Evolutionary conservation across 2,888 invertebrate species (phyloP).

Genomic region (Leucoptera coffeella): DNA sequence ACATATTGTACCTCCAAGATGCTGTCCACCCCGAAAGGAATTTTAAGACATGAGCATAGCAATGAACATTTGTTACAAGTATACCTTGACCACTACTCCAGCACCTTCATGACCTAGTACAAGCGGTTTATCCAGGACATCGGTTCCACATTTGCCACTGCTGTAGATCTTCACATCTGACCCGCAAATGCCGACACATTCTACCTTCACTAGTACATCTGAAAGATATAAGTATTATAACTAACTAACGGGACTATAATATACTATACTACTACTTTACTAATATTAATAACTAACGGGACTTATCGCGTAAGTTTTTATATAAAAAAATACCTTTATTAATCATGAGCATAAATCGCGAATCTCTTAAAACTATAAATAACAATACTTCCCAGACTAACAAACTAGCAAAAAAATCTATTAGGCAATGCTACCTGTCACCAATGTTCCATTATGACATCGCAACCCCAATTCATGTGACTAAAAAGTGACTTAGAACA

Average conservation of each 20-base stretch:
- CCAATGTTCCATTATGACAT: too few relatives aligned
- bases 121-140: conserved; percentile 74
- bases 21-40: too few relatives aligned
- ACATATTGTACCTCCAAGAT: too few relatives aligned
- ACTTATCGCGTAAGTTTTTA: neutral
- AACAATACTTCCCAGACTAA: neutral
- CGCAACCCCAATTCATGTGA: too few relatives aligned
- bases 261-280: neutral
- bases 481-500: too few relatives aligned
- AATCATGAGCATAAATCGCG: too few relatives aligned
- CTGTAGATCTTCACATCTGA: conserved; percentile 86
- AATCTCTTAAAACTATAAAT: too few relatives aligned
- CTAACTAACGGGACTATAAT: neutral
- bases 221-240: conserved; percentile 6
- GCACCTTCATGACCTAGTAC: conserved; percentile 90
- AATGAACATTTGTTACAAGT: too few relatives aligned
- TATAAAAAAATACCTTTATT: neutral
- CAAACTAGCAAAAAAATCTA: too few relatives aligned
- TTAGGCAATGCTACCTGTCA: too few relatives aligned
- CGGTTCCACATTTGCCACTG: conserved; percentile 77
- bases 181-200: conserved; percentile 91
- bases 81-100: conserved; percentile 64
- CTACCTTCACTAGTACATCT: conserved; percentile 83
- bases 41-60: too few relatives aligned
- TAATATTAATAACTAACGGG: too few relatives aligned